phyloP scores from a whole-genome alignment of 2,888 invertebrate genomes.

The Tetranychus piercei region DNA sequence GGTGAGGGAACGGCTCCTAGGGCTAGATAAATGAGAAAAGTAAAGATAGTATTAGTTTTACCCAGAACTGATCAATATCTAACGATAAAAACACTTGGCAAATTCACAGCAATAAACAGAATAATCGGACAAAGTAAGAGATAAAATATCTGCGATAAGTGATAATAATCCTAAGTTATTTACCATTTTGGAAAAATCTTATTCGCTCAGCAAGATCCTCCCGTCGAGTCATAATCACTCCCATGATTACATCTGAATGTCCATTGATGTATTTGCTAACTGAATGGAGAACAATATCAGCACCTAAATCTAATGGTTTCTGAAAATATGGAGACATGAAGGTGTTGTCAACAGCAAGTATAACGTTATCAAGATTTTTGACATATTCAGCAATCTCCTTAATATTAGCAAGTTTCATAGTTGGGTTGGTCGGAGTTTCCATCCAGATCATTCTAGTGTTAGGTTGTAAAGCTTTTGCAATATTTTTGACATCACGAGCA shows the following conservation, averaged over 20 bases:
- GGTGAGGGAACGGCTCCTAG: constrained; percentile 86
- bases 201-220: constrained; percentile 51
- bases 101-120: background rate
- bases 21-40: constrained; percentile 38
- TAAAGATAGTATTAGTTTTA: background rate
- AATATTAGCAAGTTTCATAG: constrained; percentile 73
- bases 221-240: constrained; percentile 55
- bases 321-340: constrained; percentile 74
- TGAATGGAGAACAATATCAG: constrained; percentile 75
- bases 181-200: constrained; percentile 58
- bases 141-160: background rate
- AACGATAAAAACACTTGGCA: background rate
- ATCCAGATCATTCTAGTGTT: constrained; percentile 78
- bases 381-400: constrained; percentile 46
- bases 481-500: constrained; percentile 45
- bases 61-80: background rate
- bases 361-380: constrained; percentile 40
- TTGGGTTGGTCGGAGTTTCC: constrained; percentile 89
- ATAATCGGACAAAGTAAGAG: background rate
- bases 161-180: background rate
- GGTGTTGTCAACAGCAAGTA: constrained; percentile 77
- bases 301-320: constrained; percentile 71
- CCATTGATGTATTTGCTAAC: constrained; percentile 91
- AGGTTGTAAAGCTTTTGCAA: constrained; percentile 51
- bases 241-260: constrained; percentile 95